Evolutionary conservation across 2,888 invertebrate species (phyloP).

Genomic region (Athetis lepigone): DNA sequence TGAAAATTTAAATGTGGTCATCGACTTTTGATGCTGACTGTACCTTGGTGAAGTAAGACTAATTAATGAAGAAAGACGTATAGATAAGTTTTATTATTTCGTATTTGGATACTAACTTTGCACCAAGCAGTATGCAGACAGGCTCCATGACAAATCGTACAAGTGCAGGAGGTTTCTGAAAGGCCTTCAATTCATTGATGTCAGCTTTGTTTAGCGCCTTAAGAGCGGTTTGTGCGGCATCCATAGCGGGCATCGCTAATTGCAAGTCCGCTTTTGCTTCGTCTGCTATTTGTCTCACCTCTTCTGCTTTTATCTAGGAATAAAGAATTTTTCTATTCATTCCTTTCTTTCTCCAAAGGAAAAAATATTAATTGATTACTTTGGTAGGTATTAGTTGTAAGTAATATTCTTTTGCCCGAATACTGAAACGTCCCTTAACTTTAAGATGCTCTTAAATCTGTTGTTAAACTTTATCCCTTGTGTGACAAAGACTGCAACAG

Average conservation of each 20-base stretch:
- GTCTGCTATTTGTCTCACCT: slow-evolving; percentile 95
- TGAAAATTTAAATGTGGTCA: too few relatives aligned
- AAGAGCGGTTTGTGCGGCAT: slow-evolving; percentile 95
- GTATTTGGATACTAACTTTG: slow-evolving; percentile 91
- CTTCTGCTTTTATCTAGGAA: slow-evolving; percentile 94
- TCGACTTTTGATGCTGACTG: too few relatives aligned
- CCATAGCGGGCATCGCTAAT: slow-evolving; percentile 96
- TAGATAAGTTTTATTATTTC: not conserved
- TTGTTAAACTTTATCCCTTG: too few relatives aligned
- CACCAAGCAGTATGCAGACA: slow-evolving; percentile 95
- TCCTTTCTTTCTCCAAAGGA: too few relatives aligned
- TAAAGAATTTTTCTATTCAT: not conserved
- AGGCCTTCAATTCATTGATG: slow-evolving; percentile 97
- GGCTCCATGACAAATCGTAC: slow-evolving; percentile 98
- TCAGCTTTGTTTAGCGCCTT: slow-evolving; percentile 97
- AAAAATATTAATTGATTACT: not conserved
- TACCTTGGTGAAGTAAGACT: not conserved
- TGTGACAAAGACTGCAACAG: too few relatives aligned
- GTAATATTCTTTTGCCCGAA: too few relatives aligned
- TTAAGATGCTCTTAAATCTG: too few relatives aligned
- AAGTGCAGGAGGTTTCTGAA: slow-evolving; percentile 96
- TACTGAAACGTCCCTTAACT: too few relatives aligned
- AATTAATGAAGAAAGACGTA: not conserved
- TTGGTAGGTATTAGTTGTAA: too few relatives aligned
- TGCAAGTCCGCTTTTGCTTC: slow-evolving; percentile 97